Conservation (phyloP, 2,797 vertebrate genomes). For the Rachycentron canadum region DNA sequence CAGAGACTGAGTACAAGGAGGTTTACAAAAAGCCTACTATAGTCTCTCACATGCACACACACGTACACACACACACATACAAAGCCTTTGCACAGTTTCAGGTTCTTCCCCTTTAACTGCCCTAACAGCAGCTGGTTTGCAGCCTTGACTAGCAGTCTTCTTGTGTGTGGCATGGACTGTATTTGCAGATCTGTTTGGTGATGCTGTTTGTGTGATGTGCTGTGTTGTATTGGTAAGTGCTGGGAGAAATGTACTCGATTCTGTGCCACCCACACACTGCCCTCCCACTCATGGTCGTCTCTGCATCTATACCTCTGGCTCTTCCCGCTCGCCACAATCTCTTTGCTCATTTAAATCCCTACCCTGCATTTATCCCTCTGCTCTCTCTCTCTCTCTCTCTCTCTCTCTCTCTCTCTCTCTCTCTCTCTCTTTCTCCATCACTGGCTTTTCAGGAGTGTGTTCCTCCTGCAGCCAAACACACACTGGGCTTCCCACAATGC, state of each 20-base stretch:
- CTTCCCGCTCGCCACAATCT: conserved; percentile 83
- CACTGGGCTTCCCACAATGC: conserved; percentile 13
- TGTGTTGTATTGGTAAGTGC: conserved; percentile 86
- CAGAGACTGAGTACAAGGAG: conserved; percentile 72
- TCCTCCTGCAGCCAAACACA: conserved; percentile 64
- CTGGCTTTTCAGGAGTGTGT: conserved; percentile 66
- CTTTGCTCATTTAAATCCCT: conserved; percentile 84
- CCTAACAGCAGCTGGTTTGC: conserved; percentile 51
- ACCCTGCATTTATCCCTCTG: conserved; percentile 82
- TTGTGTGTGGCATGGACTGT: conserved; percentile 67
- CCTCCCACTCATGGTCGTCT: conserved; percentile 86
- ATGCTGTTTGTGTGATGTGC: conserved; percentile 80
- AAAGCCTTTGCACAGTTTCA: conserved; percentile 40
- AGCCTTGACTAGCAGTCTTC: conserved; percentile 55
- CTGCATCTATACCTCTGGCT: conserved; percentile 88
- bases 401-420: conserved; percentile 43
- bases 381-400: conserved; percentile 53
- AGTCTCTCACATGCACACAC: conserved; percentile 40
- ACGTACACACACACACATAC: background rate
- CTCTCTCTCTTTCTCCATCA: conserved; percentile 48
- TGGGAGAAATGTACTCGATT: conserved; percentile 89
- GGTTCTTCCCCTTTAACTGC: conserved; percentile 35
- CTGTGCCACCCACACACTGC: conserved; percentile 86
- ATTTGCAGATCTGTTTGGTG: conserved; percentile 72
- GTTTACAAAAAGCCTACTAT: conserved; percentile 64